Conservation (phyloP, 2,113 vertebrate species). For the Oncorhynchus masou region DNA sequence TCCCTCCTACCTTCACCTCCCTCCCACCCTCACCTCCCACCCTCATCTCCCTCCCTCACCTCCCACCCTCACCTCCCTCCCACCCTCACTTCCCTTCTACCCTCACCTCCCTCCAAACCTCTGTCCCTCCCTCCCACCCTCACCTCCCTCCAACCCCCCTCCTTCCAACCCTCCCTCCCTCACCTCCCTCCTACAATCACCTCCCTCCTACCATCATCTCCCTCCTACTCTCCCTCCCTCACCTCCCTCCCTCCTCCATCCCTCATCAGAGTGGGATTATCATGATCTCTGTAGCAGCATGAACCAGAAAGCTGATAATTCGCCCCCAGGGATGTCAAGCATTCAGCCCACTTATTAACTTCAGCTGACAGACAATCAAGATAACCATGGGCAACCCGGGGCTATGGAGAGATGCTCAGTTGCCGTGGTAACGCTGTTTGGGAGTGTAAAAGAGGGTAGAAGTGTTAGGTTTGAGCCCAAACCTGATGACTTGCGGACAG, state of each 20-base stretch:
- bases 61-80: no score
- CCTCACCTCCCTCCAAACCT: no score
- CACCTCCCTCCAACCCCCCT: no score
- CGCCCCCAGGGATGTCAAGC: slow-evolving; percentile 58
- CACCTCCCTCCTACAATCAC: background rate
- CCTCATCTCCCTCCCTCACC: no score
- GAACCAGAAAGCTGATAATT: slow-evolving; percentile 69
- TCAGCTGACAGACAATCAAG: slow-evolving; percentile 78
- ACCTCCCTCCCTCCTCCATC: background rate
- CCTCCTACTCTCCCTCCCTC: slow-evolving; percentile 18
- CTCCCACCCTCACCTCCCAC: no score
- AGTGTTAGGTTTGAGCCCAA: background rate
- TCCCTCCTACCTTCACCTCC: no score
- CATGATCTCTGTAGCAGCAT: slow-evolving; percentile 54
- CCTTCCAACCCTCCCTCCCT: background rate
- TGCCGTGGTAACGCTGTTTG: slow-evolving; percentile 56
- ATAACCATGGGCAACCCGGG: slow-evolving; percentile 66
- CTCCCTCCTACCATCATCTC: background rate
- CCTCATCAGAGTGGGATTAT: slow-evolving; percentile 48
- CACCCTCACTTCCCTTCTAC: no score
- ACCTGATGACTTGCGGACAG: background rate
- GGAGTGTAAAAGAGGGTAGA: slow-evolving; percentile 21
- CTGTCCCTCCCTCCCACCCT: no score
- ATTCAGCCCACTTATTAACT: slow-evolving; percentile 75
- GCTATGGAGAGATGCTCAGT: slow-evolving; percentile 43